Evolutionary conservation across 2,113 vertebrate genomes (phyloP), one percentile per base, ranked within the genome.

Genomic region (Tetrax tetrax): DNA sequence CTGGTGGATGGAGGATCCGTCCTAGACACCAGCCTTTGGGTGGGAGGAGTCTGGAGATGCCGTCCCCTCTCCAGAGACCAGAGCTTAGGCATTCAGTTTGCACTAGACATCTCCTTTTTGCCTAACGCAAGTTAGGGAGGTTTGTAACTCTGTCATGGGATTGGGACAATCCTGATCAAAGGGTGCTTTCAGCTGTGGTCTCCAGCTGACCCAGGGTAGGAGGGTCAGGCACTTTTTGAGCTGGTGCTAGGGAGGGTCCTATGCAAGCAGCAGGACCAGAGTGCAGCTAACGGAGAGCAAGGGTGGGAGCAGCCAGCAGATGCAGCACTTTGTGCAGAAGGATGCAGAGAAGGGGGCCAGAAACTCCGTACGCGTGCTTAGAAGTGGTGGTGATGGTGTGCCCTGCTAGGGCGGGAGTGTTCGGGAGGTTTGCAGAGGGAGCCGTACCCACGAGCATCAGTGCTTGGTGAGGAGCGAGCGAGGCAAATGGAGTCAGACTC

Each of bases 381-480:
- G 59, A 29, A 50, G 51, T 7, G 23, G 16, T 29, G 63, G 13
- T 29, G 63, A 10, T 10, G 45, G 45, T 25, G 60, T 51, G 37
- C 27, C 25, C 45, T 53, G 37, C 45, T 7, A 19, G 33, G 10
- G 43, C 27, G 10, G 10, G 20, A 56, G 35, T 6, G 21, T 41
- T 50, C 12, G 10, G 9, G 38, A 18, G 14, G 31, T 7, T 59
- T 1, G 2, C 18, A 7, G 60, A 19, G 14, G 22, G 25, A 51
- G 5, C 45, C 51, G 43, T 53, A 24, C 14, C 11, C 3, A 0
- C 3, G 3, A 17, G 37, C 45, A 29, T 27, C 37, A 4, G 2
- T 33, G 8, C 25, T 29, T 51, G 59, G 28, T 28, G 31, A 53
- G 19, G 18, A 13, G 12, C 1, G 11, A 38, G 28, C 29, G 41